These are phyloP conservation scores for Leptobrachium leishanense DNA, from an alignment of 2,113 vertebrate genomes.

Conservation along the genomic window DNA sequence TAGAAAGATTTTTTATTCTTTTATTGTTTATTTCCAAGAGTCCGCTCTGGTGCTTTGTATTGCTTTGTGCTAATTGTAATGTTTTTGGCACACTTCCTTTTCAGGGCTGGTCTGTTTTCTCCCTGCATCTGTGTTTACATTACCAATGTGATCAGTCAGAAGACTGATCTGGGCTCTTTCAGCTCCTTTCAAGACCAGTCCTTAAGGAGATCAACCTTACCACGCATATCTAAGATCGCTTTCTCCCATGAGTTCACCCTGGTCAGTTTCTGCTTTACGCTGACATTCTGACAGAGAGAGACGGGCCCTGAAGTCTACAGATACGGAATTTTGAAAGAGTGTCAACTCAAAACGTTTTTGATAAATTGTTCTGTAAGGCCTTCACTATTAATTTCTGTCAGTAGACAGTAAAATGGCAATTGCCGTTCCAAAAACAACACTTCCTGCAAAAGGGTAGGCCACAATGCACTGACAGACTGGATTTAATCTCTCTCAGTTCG, in stretches of 20 bases:
- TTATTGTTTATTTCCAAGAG: slow-evolving; percentile 53
- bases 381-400: slow-evolving; percentile 81
- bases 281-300: slow-evolving; percentile 65
- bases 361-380: slow-evolving; percentile 74
- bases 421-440: slow-evolving; percentile 87
- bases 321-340: slow-evolving; percentile 61
- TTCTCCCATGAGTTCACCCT: slow-evolving; percentile 57
- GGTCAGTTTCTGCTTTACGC: slow-evolving; percentile 63
- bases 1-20: slow-evolving; percentile 19
- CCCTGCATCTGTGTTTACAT: slow-evolving; percentile 64
- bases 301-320: slow-evolving; percentile 59
- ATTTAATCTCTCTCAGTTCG: slow-evolving; percentile 69
- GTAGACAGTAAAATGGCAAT: slow-evolving; percentile 78
- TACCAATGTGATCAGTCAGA: slow-evolving; percentile 53
- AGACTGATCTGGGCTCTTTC: slow-evolving; percentile 53
- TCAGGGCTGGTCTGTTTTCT: slow-evolving; percentile 48
- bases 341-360: slow-evolving; percentile 70
- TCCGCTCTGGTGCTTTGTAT: slow-evolving; percentile 32
- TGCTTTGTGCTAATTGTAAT: slow-evolving; percentile 38
- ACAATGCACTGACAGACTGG: slow-evolving; percentile 79
- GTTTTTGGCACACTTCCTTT: slow-evolving; percentile 37
- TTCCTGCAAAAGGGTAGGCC: slow-evolving; percentile 71
- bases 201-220: slow-evolving; percentile 58
- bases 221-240: slow-evolving; percentile 56
- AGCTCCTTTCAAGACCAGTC: slow-evolving; percentile 62